These are phyloP conservation scores for Oxycera nigricornis DNA, from an alignment of 2,888 invertebrate genomes.

Conservation along the genomic window DNA sequence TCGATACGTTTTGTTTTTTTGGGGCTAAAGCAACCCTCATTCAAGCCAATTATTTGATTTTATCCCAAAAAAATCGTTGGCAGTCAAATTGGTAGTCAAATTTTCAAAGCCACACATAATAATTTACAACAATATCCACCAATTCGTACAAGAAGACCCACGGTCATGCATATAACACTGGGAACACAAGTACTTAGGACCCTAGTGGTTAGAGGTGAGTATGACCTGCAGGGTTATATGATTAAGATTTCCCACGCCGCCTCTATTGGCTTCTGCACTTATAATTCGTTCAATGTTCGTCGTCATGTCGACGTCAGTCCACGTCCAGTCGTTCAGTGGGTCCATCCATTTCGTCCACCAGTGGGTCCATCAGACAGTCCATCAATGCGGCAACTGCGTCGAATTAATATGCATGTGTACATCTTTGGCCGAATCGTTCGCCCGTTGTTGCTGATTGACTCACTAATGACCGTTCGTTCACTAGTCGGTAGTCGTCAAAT, in stretches of 20 bases:
- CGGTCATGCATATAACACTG: neutral
- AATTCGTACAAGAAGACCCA: conserved; percentile 18
- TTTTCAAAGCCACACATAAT: conserved; percentile 18
- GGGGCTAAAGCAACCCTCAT: no score
- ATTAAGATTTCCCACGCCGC: conserved; percentile 40
- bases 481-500: conserved; percentile 37
- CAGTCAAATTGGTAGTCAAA: conserved; percentile 22
- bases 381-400: neutral
- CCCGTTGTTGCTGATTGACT: conserved; percentile 28
- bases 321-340: neutral
- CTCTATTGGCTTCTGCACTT: conserved; percentile 35
- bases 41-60: conserved; percentile 25
- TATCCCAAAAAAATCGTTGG: neutral
- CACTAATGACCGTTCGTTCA: conserved; percentile 36
- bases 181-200: conserved; percentile 20
- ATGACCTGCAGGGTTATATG: conserved; percentile 18
- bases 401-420: conserved; percentile 22
- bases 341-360: neutral
- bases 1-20: no score
- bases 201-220: neutral
- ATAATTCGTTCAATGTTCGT: conserved; percentile 20
- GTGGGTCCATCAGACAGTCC: neutral
- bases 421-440: conserved; percentile 9
- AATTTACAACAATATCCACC: conserved; percentile 34
- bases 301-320: neutral